Evolutionary conservation across 2,888 invertebrate species (phyloP), one percentile per base, ranked within the genome.

Genomic region (Epirrhoe tristata): DNA sequence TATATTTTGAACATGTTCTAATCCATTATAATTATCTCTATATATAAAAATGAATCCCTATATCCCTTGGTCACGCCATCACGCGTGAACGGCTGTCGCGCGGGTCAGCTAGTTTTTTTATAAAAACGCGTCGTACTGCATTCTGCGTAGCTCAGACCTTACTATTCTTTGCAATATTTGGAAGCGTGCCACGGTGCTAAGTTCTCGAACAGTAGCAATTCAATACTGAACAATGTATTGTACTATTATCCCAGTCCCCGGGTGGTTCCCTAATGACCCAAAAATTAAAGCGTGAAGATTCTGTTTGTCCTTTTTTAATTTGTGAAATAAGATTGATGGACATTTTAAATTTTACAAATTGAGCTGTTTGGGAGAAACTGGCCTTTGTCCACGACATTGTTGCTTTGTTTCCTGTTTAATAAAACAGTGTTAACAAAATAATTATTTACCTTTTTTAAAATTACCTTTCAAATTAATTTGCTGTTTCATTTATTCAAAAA

Each of bases 201-300:
- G 55, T 66, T 63, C 66, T 55, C 70, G 60, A 80, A 85, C 89
- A 86, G 90, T 86, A 87, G 89, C 88, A 78, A 81, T 77, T 80
- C 81, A 79, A 80, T 73, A 70, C 66, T 69, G 69, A 75, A 77
- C 74, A 70, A 72, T 72, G 55, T 58, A 67, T 71, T 65, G 64
- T 48, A 52, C 24, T 62, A 48, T 56, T 67, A 52, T 54, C 53
- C 55, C 51, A 60, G 62, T 57, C 63, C 63, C 52, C 67, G 72
- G 67, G 69, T 56, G 67, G 66, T 58, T 62, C 46, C 73, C 77
- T 84, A 83, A 84, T 82, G 81, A 82, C 77, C 81, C 77, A 82
- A 76, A 85, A 80, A 82, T 75, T 76, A 75, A 79, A 72, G 75
- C 80, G 77, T 83, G 80, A 80, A 80, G 75, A 68, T 78, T 78